Conservation (phyloP, 2,797 vertebrate genomes). For the Nannoperca australis region DNA sequence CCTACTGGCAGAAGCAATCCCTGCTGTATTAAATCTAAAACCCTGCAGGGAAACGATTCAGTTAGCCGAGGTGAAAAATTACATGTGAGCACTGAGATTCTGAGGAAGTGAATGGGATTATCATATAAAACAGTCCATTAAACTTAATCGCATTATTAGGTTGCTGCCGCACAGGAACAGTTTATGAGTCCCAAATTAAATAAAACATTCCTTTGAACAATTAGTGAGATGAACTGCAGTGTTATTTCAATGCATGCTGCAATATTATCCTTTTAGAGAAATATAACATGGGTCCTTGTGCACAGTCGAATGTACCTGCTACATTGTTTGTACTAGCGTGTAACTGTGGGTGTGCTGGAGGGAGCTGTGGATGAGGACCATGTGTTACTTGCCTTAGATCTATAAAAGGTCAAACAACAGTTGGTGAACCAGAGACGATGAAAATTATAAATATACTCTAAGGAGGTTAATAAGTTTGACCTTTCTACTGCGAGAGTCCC, state of each 20-base stretch:
- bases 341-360: background rate
- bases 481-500: constrained; percentile 93
- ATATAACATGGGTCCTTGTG: constrained; percentile 13
- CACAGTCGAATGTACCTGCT: constrained; percentile 3
- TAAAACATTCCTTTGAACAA: constrained; percentile 51
- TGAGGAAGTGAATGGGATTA: constrained; percentile 60
- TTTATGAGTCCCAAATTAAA: constrained; percentile 42
- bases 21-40: constrained; percentile 53
- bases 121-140: constrained; percentile 72
- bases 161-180: constrained; percentile 52
- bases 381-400: constrained; percentile 21
- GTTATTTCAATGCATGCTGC: constrained; percentile 4
- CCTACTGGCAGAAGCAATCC: constrained; percentile 52
- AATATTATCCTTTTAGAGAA: constrained; percentile 30
- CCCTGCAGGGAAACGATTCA: constrained; percentile 37
- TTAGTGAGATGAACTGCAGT: constrained; percentile 42
- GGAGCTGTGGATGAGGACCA: background rate
- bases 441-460: constrained; percentile 47
- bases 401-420: constrained; percentile 38
- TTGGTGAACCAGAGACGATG: constrained; percentile 45
- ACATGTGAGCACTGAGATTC: constrained; percentile 36
- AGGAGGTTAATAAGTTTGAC: constrained; percentile 77
- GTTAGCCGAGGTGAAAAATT: constrained; percentile 36
- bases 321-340: constrained; percentile 12
- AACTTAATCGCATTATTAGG: constrained; percentile 57